Evolutionary conservation across 2,113 vertebrate species (phyloP).

Genomic region (Trinectes maculatus): DNA sequence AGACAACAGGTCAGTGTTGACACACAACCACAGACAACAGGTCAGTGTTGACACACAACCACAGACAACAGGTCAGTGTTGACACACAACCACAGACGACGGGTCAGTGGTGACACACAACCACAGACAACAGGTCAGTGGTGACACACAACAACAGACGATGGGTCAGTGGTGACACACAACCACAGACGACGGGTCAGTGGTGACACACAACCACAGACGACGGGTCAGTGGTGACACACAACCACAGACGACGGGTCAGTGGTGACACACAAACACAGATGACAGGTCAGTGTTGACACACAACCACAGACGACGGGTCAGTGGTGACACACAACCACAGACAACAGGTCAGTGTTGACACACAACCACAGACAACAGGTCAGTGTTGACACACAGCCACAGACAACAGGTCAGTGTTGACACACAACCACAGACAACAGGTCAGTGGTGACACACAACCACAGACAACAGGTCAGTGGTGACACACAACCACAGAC

Average conservation of each 20-base stretch:
- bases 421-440: slow-evolving; percentile 36
- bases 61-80: slow-evolving; percentile 4
- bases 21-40: neutral
- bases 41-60: neutral
- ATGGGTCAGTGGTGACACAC: neutral
- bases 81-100: neutral
- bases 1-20: neutral
- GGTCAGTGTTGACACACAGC: slow-evolving; percentile 50
- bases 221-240: slow-evolving; percentile 29
- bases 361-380: too few relatives aligned
- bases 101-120: neutral
- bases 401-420: neutral
- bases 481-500: slow-evolving; percentile 32
- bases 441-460: slow-evolving; percentile 16
- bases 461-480: neutral
- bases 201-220: slow-evolving; percentile 26
- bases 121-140: slow-evolving; percentile 6
- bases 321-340: neutral
- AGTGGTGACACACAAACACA: neutral
- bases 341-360: neutral
- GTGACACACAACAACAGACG: neutral
- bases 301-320: neutral
- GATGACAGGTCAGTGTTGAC: too few relatives aligned
- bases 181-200: neutral
- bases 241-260: neutral